A percentile compares a stretch with the other conserved stretches of the same genome.
Evolutionary conservation across 2,888 invertebrate species (phyloP).

Genomic region (Taenaris catops): DNA sequence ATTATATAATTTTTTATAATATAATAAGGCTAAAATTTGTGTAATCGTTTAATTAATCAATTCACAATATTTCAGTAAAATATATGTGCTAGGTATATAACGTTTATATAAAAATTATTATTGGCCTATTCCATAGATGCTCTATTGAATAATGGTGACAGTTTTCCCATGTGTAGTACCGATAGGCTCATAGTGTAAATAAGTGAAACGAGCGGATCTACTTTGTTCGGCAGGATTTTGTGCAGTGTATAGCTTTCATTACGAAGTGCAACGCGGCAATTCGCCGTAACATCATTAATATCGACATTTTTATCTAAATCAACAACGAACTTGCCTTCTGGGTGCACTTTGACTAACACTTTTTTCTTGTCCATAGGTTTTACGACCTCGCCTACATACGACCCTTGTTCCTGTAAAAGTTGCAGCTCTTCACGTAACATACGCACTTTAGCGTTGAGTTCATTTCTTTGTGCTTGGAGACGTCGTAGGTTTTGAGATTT

Average conservation of each 20-base stretch:
- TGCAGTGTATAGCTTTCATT: slow-evolving; percentile 99
- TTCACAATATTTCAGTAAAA: too few relatives aligned
- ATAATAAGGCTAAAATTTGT: too few relatives aligned
- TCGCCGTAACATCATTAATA: slow-evolving; percentile 98
- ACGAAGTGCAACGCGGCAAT: slow-evolving; percentile 97
- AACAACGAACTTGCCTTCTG: slow-evolving; percentile 99
- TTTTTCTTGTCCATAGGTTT: slow-evolving; percentile 99
- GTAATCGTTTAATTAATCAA: too few relatives aligned
- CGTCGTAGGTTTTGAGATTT: slow-evolving; percentile 98
- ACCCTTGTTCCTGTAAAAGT: slow-evolving; percentile 97
- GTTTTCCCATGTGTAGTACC: too few relatives aligned
- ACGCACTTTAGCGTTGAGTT: slow-evolving; percentile 99
- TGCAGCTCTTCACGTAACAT: slow-evolving; percentile 98
- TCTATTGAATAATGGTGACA: too few relatives aligned
- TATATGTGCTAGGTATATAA: too few relatives aligned
- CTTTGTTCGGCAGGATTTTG: slow-evolving; percentile 99
- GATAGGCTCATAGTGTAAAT: slow-evolving; percentile 99
- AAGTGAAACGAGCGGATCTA: slow-evolving; percentile 98
- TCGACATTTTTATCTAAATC: slow-evolving; percentile 99
- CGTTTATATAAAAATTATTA: too few relatives aligned
- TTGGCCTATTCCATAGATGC: too few relatives aligned
- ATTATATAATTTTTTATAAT: too few relatives aligned
- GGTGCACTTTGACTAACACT: slow-evolving; percentile 99
- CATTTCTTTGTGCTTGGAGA: slow-evolving; percentile 98
- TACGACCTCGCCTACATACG: slow-evolving; percentile 99